Conservation (phyloP, 2,113 vertebrate genomes). For the western clawed frog (Xenopus tropicalis) region UCB_Xtro_10.0 CM004445.2:96036501-96037000, state of each 20-base stretch:
- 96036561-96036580: conserved; percentile 1
- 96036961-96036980: conserved; percentile 15
- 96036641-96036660: conserved; percentile 27
- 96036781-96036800: conserved; percentile 14
- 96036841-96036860: conserved; percentile 24
- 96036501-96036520: background rate
- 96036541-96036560: conserved; percentile 18
- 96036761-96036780: conserved; percentile 7
- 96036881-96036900: background rate
- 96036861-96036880: conserved; percentile 10
- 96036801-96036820: background rate
- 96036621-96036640: conserved; percentile 27
- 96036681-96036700: conserved; percentile 31
- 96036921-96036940: conserved; percentile 23
- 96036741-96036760: no score
- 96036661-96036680: conserved; percentile 19
- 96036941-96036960: conserved; percentile 31
- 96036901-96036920: conserved; percentile 27
- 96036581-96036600: conserved; percentile 25
- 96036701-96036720: conserved; percentile 14
- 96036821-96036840: conserved; percentile 14
- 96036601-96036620: background rate
- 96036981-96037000: conserved; percentile 10
- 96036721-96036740: conserved; percentile 6
- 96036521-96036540: background rate